These are phyloP conservation scores for Drosophila navojoa DNA, from an alignment of 1,140 invertebrate species.

Conservation along the genomic window DNA sequence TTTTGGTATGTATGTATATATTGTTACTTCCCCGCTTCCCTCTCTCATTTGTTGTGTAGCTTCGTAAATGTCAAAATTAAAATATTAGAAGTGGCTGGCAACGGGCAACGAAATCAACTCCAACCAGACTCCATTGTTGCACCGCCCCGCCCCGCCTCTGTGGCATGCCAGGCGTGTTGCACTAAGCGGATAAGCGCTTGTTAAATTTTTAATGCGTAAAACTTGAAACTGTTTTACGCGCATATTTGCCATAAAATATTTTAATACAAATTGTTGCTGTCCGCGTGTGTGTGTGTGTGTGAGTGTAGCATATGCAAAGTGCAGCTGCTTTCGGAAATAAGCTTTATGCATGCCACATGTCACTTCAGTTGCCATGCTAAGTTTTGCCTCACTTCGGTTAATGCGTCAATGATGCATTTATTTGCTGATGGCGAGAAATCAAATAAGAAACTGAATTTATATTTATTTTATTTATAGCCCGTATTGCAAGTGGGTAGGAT, in stretches of 20 bases:
- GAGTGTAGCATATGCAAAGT: constrained; percentile 35
- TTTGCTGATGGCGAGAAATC: constrained; percentile 31
- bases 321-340: constrained; percentile 52
- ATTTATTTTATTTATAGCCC: constrained; percentile 42
- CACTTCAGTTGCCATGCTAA: constrained; percentile 12
- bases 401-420: constrained; percentile 48
- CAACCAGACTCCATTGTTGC: not conserved
- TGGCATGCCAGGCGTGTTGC: constrained; percentile 61
- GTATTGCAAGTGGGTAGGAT: not conserved
- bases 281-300: not conserved
- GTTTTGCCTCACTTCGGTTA: constrained; percentile 28
- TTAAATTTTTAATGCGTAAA: constrained; percentile 82
- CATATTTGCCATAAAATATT: constrained; percentile 72
- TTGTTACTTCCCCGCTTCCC: not conserved
- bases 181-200: constrained; percentile 80
- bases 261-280: constrained; percentile 55
- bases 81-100: constrained; percentile 72
- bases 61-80: constrained; percentile 75
- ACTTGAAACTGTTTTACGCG: constrained; percentile 67
- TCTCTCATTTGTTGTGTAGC: constrained; percentile 15
- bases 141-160: not conserved
- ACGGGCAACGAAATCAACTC: constrained; percentile 33
- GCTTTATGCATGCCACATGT: constrained; percentile 43
- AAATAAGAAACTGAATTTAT: constrained; percentile 31
- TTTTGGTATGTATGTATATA: constrained; percentile 2